Conservation (phyloP, 2,888 invertebrate genomes). For the Aleiodes testaceus region DNA sequence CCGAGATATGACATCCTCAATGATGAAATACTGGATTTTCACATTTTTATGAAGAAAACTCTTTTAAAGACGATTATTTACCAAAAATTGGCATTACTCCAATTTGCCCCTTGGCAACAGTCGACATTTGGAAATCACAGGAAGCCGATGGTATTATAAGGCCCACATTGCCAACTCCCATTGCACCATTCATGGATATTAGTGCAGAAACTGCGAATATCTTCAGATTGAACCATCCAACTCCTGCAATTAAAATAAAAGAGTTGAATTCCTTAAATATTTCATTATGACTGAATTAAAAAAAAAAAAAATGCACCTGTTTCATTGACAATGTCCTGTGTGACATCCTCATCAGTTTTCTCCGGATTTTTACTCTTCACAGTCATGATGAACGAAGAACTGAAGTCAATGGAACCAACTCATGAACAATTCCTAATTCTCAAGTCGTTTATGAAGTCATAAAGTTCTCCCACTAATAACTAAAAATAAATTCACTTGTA, state of each 20-base stretch:
- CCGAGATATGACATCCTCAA: too few species aligned
- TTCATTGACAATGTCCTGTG: background rate
- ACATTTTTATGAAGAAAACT: background rate
- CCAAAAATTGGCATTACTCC: slow-evolving; percentile 86
- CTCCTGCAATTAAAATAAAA: slow-evolving; percentile 75
- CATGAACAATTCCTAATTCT: too few species aligned
- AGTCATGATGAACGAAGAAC: background rate
- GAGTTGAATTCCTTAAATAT: too few species aligned
- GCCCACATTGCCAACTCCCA: slow-evolving; percentile 86
- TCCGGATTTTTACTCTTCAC: background rate
- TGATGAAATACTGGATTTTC: too few species aligned
- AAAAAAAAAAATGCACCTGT: background rate
- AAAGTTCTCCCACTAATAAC: too few species aligned
- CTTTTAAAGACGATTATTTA: slow-evolving; percentile 60
- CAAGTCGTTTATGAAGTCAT: too few species aligned
- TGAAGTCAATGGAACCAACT: too few species aligned
- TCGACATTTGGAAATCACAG: slow-evolving; percentile 87
- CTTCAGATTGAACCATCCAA: slow-evolving; percentile 87
- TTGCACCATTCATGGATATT: slow-evolving; percentile 88
- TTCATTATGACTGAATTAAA: too few species aligned
- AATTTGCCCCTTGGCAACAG: slow-evolving; percentile 84
- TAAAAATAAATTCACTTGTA: too few species aligned
- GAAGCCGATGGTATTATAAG: slow-evolving; percentile 89
- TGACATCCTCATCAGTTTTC: background rate
- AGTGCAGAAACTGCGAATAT: slow-evolving; percentile 84